Evolutionary conservation across 2,888 invertebrate genomes (phyloP).

Genomic region (Ypsolopha sequella): DNA sequence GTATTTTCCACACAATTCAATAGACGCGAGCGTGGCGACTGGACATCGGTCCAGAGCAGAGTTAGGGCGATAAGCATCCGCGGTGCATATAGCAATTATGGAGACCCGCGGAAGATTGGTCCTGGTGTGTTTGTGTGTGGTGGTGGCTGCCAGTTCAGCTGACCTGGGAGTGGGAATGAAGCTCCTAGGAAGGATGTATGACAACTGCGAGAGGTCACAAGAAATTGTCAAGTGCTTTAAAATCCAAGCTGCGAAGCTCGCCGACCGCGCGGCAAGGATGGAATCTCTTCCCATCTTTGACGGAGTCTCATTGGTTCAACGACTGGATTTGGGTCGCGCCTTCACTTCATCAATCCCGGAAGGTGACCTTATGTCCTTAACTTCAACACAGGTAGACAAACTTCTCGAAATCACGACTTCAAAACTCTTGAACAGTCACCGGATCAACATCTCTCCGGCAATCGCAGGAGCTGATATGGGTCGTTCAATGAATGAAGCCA

Average conservation of each 20-base stretch:
- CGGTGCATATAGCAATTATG: slow-evolving; percentile 23
- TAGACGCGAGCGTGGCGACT: slow-evolving; percentile 51
- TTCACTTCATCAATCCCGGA: slow-evolving; percentile 65
- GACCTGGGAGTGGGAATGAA: slow-evolving; percentile 56
- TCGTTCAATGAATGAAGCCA: slow-evolving; percentile 63
- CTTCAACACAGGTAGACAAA: slow-evolving; percentile 72
- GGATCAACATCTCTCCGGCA: slow-evolving; percentile 63
- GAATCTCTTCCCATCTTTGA: slow-evolving; percentile 73
- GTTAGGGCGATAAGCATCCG: slow-evolving; percentile 19
- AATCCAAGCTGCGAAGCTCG: slow-evolving; percentile 75
- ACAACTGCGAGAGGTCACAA: slow-evolving; percentile 73
- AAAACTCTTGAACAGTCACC: slow-evolving; percentile 72
- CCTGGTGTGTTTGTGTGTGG: slow-evolving; percentile 47
- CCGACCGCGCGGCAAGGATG: slow-evolving; percentile 74
- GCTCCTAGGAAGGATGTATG: slow-evolving; percentile 66
- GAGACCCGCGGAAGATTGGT: slow-evolving; percentile 50
- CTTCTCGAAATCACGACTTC: slow-evolving; percentile 67
- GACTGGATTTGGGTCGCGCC: slow-evolving; percentile 50
- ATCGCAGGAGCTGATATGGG: slow-evolving; percentile 53
- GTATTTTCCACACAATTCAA: slow-evolving; percentile 64
- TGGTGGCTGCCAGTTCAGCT: slow-evolving; percentile 35
- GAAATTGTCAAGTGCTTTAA: slow-evolving; percentile 80
- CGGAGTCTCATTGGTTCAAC: slow-evolving; percentile 71
- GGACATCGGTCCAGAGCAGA: slow-evolving; percentile 41
- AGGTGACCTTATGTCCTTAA: slow-evolving; percentile 71